phyloP scores from a whole-genome alignment of 1,140 invertebrate species.

The Drosophila burlai region DNA sequence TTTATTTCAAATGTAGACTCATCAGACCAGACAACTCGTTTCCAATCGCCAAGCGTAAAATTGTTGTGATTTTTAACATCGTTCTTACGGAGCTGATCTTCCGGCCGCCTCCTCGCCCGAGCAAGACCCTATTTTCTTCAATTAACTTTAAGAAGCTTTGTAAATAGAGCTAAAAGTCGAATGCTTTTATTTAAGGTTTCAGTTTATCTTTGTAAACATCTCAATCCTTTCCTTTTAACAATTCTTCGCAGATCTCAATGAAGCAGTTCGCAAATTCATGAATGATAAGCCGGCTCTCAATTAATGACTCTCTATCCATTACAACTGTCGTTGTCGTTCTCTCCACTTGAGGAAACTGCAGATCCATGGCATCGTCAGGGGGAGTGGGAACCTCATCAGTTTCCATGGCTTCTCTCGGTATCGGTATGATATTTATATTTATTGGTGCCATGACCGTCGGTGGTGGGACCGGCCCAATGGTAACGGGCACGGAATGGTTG shows the following conservation, averaged over 20 bases:
- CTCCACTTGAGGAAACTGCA: neutral
- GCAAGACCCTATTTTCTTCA: neutral
- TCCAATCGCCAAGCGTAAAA: too few relatives aligned
- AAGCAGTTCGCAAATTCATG: constrained; percentile 35
- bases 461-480: neutral
- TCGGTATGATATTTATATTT: too few relatives aligned
- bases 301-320: neutral
- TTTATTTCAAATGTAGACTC: too few relatives aligned
- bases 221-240: too few relatives aligned
- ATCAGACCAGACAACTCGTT: too few relatives aligned
- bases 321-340: too few relatives aligned
- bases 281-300: constrained; percentile 28
- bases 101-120: constrained; percentile 26
- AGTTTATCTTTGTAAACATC: neutral
- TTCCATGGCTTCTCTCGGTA: too few relatives aligned
- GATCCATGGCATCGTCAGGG: neutral
- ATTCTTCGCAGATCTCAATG: neutral
- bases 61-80: neutral
- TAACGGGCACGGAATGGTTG: neutral
- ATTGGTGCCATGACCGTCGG: too few relatives aligned
- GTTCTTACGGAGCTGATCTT: constrained; percentile 67
- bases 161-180: neutral
- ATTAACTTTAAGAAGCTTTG: neutral
- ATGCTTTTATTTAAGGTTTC: too few relatives aligned
- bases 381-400: neutral